Percentiles rank a stretch among this genome's conserved stretches.
phyloP scores from a whole-genome alignment of 2,113 vertebrate species.

The Phyllostomus hastatus region DNA sequence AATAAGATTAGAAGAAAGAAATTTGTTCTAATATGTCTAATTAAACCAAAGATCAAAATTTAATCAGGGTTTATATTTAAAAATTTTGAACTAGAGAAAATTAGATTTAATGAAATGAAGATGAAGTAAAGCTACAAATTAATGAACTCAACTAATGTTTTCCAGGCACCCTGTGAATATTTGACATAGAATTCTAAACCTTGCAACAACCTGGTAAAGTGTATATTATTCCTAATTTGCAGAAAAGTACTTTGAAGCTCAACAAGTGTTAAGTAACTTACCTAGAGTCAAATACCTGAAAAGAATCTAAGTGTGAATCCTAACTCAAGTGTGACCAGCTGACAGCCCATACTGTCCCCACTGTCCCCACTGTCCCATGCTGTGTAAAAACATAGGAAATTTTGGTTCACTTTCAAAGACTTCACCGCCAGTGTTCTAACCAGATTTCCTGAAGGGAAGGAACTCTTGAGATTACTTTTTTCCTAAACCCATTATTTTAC shows the following conservation, averaged over 20 bases:
- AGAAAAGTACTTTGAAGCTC: background rate
- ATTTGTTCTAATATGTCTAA: background rate
- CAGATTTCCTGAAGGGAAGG: background rate
- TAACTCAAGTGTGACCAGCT: background rate
- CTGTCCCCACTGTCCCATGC: too few relatives aligned
- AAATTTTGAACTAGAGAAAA: background rate
- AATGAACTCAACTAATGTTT: background rate
- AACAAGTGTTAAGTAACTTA: background rate
- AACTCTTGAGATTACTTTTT: background rate
- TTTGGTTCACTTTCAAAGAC: background rate
- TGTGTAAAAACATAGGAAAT: too few relatives aligned
- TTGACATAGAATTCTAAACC: background rate
- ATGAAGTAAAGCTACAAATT: background rate
- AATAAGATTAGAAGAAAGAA: background rate
- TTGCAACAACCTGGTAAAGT: background rate
- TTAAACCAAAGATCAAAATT: background rate
- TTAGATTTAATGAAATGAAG: background rate
- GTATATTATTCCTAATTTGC: background rate
- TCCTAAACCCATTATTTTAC: background rate
- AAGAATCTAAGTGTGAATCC: background rate
- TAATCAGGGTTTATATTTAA: conserved; percentile 11
- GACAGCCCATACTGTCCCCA: background rate
- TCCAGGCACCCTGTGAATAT: background rate
- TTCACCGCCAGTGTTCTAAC: background rate
- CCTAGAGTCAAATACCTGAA: background rate